A percentile compares a stretch with the other conserved stretches of the same genome.
Evolutionary conservation across 2,113 vertebrate species (phyloP).

Genomic region (Enhydra lutris): DNA sequence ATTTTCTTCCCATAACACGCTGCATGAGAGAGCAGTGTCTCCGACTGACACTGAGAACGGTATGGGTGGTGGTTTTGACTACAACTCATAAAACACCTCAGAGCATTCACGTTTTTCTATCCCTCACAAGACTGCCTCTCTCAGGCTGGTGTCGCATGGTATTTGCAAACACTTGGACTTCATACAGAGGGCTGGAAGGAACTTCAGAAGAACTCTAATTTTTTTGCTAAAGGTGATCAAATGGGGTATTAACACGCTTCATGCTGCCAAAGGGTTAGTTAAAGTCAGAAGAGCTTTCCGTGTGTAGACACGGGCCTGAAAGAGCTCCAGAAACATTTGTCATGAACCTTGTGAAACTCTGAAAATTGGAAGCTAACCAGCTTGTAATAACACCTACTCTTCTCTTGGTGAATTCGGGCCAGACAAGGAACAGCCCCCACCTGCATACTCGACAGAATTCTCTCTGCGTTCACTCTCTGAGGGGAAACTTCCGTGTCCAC

Average conservation of each 20-base stretch:
- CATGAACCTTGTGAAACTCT: not conserved
- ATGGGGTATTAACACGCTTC: not conserved
- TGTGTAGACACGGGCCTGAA: not conserved
- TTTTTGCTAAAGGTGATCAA: not conserved
- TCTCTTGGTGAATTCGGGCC: not conserved
- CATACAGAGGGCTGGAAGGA: not conserved
- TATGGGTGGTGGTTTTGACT: not conserved
- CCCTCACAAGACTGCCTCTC: not conserved
- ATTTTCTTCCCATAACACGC: not conserved
- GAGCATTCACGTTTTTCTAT: not conserved
- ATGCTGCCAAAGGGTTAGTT: not conserved
- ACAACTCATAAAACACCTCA: not conserved
- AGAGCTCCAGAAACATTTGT: not conserved
- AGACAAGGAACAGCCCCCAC: not conserved
- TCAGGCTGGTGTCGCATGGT: accelerated
- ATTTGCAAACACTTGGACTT: not conserved
- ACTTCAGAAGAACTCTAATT: not conserved
- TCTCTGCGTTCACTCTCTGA: not conserved
- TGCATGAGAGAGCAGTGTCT: not conserved
- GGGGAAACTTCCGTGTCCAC: not conserved
- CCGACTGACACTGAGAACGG: not conserved
- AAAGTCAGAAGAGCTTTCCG: not conserved
- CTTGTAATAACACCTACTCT: not conserved
- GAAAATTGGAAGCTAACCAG: not conserved
- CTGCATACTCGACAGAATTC: not conserved